A percentile compares a stretch with the other conserved stretches of the same genome.
phyloP scores from a whole-genome alignment of 2,797 vertebrate genomes.

The Myotis myotis region DNA sequence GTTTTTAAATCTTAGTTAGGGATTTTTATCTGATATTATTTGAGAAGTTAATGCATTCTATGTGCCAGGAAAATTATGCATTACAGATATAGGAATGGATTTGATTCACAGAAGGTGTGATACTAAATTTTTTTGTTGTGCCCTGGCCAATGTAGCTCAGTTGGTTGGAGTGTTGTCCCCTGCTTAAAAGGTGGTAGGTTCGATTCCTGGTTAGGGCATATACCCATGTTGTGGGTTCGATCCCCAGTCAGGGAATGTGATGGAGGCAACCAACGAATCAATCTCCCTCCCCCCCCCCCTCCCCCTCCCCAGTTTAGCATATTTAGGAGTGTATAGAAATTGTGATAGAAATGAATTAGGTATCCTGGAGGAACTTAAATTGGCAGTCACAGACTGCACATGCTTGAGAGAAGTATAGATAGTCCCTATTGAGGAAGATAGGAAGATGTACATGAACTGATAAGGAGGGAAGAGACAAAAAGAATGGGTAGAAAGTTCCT shows the following conservation, averaged over 20 bases:
- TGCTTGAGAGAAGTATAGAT: neutral
- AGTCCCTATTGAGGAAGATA: neutral
- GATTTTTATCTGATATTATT: neutral
- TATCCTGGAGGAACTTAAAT: neutral
- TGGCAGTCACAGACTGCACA: neutral
- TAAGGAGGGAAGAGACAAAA: neutral
- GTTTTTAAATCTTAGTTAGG: neutral
- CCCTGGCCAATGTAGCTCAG: too few species aligned
- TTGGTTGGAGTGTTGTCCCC: too few species aligned
- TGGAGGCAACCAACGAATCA: too few species aligned
- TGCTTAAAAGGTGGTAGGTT: too few species aligned
- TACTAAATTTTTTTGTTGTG: neutral
- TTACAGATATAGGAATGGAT: neutral
- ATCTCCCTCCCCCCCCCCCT: too few species aligned
- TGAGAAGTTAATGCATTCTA: neutral
- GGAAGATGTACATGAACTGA: neutral
- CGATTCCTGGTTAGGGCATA: too few species aligned
- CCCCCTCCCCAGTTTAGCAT: neutral
- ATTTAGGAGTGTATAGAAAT: neutral
- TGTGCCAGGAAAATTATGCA: neutral
- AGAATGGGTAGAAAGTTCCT: neutral
- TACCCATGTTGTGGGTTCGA: too few species aligned
- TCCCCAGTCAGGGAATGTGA: too few species aligned
- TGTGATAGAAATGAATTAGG: neutral
- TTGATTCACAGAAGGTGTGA: neutral